Base-by-base conservation (phyloP, 2,113 vertebrate species). In the Sturnus vulgaris region DNA sequence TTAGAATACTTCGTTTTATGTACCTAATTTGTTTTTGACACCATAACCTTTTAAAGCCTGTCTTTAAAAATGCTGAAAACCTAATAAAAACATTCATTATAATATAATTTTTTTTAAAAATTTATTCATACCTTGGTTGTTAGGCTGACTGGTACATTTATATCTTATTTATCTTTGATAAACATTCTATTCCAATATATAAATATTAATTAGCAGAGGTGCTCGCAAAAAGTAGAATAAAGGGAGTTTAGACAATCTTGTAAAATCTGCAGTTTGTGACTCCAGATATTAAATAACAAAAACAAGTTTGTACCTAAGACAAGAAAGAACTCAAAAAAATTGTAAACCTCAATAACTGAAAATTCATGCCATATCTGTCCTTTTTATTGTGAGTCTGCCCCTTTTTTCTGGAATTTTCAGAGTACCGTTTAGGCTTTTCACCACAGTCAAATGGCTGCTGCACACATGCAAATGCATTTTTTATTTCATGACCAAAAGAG, bases 251-350 rank as follows among this genome's bases (percentile, higher is more conserved):
- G 27, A 82, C 80, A 83, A 69, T 23, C 7, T 18, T 56, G 7
- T 69, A 35, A 77, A 93, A 50, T 33, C 27, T 78, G 4, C 4
- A n/a, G 8, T 28, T 65, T 73, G 16, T 55, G 15, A n/a, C 28
- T 49, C 28, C 9, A 70, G 14, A 23, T 78, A 69, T 21, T 56
- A 69, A 56, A 20, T 20, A 72, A 30, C 2, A 37, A 80, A 59
- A 63, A 25, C 27, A 0, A 37, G 20, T 65, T 52, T 65, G 4
- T 30, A 66, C 0, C 0, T 55, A n/a, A 25, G 6, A 63, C 7
- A 88, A 55, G 20, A 71, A 94, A 79, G 10, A 55, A 18, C 12
- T 63, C n/a, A 2, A 18, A 33, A 72, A 78, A 87, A n/a, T 4
- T 53, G 7, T 25, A 55, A 84, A 66, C 75, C 10, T 4, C 59